These are phyloP conservation scores for Colletes collaris DNA, from an alignment of 2,888 invertebrate genomes.

Conservation along the genomic window DNA sequence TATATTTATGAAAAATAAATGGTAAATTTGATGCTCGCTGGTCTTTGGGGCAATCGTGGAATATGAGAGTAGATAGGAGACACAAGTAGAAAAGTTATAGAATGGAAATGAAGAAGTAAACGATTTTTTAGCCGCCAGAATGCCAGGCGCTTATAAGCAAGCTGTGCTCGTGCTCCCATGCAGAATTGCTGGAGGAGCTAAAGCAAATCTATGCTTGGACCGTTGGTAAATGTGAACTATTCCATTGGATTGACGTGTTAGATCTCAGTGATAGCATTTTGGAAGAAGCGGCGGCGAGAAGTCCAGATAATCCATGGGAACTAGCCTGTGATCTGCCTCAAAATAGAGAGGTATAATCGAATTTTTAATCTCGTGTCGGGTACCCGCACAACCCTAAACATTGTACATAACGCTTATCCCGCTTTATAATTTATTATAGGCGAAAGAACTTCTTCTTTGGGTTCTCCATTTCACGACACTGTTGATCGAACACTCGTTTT, in stretches of 20 bases:
- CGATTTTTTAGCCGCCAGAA: constrained; percentile 85
- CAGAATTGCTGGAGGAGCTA: constrained; percentile 88
- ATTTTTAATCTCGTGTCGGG: not conserved
- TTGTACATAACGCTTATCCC: not conserved
- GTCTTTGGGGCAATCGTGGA: no score
- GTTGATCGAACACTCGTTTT: constrained; percentile 94
- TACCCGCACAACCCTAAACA: no score
- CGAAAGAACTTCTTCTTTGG: constrained; percentile 89
- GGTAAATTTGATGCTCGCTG: no score
- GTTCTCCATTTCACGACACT: constrained; percentile 92
- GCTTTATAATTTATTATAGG: constrained; percentile 82
- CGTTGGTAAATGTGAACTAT: constrained; percentile 93
- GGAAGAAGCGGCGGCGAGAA: constrained; percentile 88
- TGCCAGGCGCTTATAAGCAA: constrained; percentile 90
- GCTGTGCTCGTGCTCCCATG: constrained; percentile 87
- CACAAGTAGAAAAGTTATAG: no score
- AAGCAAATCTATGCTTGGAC: constrained; percentile 92
- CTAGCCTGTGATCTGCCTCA: constrained; percentile 89
- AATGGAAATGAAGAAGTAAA: not conserved
- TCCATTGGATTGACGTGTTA: constrained; percentile 93
- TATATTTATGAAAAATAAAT: no score
- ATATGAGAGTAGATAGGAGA: no score
- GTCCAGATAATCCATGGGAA: constrained; percentile 87
- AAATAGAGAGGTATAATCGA: constrained; percentile 84
- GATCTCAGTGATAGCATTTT: constrained; percentile 90